Percentiles rank a stretch among this genome's conserved stretches.
phyloP scores from a whole-genome alignment of 2,888 invertebrate genomes.

The Andrena flavipes region DNA sequence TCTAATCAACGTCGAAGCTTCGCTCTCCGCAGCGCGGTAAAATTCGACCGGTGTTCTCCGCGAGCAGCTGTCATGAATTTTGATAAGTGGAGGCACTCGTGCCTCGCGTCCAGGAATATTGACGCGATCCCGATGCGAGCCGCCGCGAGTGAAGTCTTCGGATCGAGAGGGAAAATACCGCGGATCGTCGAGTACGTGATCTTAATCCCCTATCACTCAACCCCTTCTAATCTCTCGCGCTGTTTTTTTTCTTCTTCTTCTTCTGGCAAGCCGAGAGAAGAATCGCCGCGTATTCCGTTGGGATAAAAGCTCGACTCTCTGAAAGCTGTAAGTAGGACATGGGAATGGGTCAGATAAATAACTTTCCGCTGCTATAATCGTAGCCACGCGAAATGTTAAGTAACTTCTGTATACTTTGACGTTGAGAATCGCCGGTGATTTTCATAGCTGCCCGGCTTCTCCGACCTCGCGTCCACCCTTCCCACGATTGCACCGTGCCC shows the following conservation, averaged over 20 bases:
- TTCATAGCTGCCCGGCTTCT: neutral
- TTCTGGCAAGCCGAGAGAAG: too few species aligned
- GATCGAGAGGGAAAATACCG: neutral
- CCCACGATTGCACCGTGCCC: neutral
- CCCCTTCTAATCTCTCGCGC: too few species aligned
- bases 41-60: constrained; percentile 14
- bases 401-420: neutral
- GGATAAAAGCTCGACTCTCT: too few species aligned
- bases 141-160: neutral
- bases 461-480: neutral
- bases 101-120: neutral
- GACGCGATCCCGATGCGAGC: neutral
- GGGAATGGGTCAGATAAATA: too few species aligned
- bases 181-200: neutral
- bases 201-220: neutral
- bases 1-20: constrained; percentile 25
- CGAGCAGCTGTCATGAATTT: constrained; percentile 18
- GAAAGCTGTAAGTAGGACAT: too few species aligned
- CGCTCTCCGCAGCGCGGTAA: constrained; percentile 1
- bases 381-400: neutral
- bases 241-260: too few species aligned
- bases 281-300: too few species aligned
- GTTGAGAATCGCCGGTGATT: neutral
- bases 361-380: neutral
- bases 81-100: neutral